Evolutionary conservation across 2,797 vertebrate species (phyloP), one percentile per base, ranked within the genome.

Genomic region (Silurus aristotelis): DNA sequence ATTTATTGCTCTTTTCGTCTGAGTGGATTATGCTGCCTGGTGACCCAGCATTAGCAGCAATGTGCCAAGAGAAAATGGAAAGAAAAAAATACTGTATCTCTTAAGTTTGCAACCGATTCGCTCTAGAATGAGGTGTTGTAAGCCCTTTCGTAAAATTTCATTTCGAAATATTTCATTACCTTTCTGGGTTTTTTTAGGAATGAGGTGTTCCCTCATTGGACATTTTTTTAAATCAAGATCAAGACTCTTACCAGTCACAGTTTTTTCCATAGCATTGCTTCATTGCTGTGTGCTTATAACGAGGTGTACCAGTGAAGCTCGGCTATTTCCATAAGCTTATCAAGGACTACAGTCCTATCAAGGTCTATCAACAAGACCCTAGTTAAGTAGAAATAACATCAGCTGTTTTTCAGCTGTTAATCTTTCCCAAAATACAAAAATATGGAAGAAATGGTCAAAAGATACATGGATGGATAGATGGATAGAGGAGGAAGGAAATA

Each of bases 311-410:
- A 9, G 73, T 58, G 52, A 58, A 76, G 73, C 25, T 77, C 17
- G 15, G 73, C 73, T 15, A 56, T 27, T 38, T 38, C 38, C 38
- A 4, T 38, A 38, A 38, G 38, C 38, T 0, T 4, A 38, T 38
- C 38, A 38, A 38, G 38, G 38, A 38, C 38, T 38, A 38, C 4
- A 38, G 2, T 38, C 38, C 38, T 38, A 60, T 77, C 3, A 31
- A 55, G 5, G n/a, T 10, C 31, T 77, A 77, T 77, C 56, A 60
- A 3, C 75, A 14, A n/a, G 22, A 13, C 71, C 46, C 5, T 73
- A 71, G 38, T 52, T 55, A 60, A 77, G 56, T 60, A 27, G 55
- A 27, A 76, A 60, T 56, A 60, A 6, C 55, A 77, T 77, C 75
- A 60, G 10, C 55, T 58, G 27, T 60, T 77, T 56, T 77, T 20